Base-by-base conservation (phyloP, 2,113 vertebrate genomes). In the Entomyzon cyanotis region DNA sequence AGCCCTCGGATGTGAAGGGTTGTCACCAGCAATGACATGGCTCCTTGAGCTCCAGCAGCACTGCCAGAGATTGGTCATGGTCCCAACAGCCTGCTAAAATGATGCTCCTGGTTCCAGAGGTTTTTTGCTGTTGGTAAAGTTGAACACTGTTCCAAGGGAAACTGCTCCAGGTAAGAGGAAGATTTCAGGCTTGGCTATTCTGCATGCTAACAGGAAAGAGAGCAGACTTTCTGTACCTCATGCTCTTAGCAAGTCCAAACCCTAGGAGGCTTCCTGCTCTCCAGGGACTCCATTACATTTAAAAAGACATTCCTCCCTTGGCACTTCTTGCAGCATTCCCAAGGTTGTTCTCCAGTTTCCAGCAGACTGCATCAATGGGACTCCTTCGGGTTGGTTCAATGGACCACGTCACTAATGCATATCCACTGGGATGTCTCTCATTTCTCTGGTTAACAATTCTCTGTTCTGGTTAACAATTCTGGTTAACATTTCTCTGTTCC, bases 1-100 rank as follows among this genome's bases (percentile, higher is more conserved):
- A 59, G 39, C 42, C 30, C 25, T 62, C 0, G 0, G 74, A 41
- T 4, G 0, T 46, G 22, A 28, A 37, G 0, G 1, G 31, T 3
- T 28, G 2, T 68, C 52, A 44, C 65, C 58, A 76, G 31, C 17
- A 56, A 7, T 24, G 41, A 62, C 46, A 33, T 8, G 37, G 24
- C 1, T 64, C 22, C 39, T 47, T 41, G 31, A 50, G 58, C 21
- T 90, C 63, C 42, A 63, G 55, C 6, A 53, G 50, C 33, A 11
- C 12, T 76, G 55, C 16, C 42, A 84, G 60, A 69, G 30, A 31
- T 14, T 55, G 52, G 35, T 11, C 52, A 31, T 11, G 4, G 21
- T 47, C 52, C 21, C 21, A 60, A 37, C 3, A 62, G 4, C 30
- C 63, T 68, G 17, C 11, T 60, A 67, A 90, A 84, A 50, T 41